A percentile compares a stretch with the other conserved stretches of the same genome.
These are phyloP conservation scores for Rynchops niger DNA, from an alignment of 2,113 vertebrate species.

Conservation along the genomic window DNA sequence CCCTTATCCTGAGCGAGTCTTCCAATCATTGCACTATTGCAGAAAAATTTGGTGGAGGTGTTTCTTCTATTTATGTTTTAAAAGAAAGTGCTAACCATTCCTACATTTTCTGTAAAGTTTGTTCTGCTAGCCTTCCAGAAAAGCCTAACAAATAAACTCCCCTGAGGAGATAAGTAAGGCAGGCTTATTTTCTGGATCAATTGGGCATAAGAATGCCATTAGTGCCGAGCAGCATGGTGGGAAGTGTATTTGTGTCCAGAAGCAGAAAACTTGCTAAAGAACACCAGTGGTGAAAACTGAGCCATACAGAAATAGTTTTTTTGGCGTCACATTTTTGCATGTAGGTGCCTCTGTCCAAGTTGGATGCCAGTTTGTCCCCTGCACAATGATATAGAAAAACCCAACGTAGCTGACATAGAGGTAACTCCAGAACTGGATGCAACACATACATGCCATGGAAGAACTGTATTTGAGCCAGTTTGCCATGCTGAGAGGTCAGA, in stretches of 20 bases:
- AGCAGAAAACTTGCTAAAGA: background rate
- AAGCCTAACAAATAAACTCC: background rate
- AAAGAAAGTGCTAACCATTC: background rate
- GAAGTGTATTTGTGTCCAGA: background rate
- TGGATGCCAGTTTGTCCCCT: background rate
- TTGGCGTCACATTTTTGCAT: accelerated
- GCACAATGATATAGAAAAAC: background rate
- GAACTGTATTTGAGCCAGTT: background rate
- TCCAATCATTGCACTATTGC: background rate
- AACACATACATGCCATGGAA: background rate
- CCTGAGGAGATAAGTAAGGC: background rate
- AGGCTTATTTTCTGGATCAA: background rate
- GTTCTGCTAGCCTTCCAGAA: background rate
- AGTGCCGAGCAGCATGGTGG: background rate
- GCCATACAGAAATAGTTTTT: background rate
- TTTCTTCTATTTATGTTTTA: background rate
- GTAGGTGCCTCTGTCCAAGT: background rate
- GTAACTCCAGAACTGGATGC: background rate
- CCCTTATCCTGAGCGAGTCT: background rate
- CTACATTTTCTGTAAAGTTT: background rate
- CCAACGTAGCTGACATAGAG: background rate
- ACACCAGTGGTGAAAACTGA: background rate
- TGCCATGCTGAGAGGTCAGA: background rate
- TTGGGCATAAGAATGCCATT: background rate
- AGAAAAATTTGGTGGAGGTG: background rate